Conservation (phyloP, 2,797 vertebrate genomes). For the Numenius phaeopus region DNA sequence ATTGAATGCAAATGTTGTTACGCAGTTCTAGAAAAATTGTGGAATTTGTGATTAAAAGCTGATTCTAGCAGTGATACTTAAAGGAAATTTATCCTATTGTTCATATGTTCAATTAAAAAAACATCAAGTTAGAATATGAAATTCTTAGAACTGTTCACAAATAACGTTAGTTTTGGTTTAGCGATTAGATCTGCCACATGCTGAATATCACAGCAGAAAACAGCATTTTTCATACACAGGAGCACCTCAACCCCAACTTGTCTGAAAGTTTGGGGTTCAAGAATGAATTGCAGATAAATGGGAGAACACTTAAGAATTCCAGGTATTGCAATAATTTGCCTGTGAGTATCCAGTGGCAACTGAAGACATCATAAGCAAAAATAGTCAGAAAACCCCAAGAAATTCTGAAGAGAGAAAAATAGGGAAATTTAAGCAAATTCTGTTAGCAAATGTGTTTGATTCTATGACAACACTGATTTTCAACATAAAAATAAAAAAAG, state of each 20-base stretch:
- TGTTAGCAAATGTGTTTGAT: not conserved
- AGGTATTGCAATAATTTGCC: not conserved
- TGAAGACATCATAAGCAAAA: not conserved
- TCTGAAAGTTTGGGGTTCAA: not conserved
- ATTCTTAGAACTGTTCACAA: not conserved
- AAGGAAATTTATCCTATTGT: not conserved
- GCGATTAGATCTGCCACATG: not conserved
- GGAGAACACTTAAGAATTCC: not conserved
- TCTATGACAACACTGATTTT: not conserved
- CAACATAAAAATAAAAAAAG: not conserved
- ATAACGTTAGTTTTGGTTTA: not conserved
- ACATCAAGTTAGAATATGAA: not conserved
- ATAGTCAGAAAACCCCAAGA: fast-evolving
- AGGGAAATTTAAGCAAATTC: not conserved
- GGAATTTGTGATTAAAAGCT: not conserved
- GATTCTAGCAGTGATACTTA: not conserved
- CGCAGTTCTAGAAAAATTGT: not conserved
- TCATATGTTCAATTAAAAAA: not conserved
- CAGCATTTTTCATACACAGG: not conserved
- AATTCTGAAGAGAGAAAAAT: not conserved
- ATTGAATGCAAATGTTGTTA: not conserved
- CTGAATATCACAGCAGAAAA: not conserved
- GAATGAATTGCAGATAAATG: not conserved
- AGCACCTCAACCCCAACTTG: not conserved
- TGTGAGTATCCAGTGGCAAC: not conserved